Percentiles rank a stretch among this genome's conserved stretches.
Evolutionary conservation across 2,888 invertebrate species (phyloP).

Genomic region (Hyalella azteca): DNA sequence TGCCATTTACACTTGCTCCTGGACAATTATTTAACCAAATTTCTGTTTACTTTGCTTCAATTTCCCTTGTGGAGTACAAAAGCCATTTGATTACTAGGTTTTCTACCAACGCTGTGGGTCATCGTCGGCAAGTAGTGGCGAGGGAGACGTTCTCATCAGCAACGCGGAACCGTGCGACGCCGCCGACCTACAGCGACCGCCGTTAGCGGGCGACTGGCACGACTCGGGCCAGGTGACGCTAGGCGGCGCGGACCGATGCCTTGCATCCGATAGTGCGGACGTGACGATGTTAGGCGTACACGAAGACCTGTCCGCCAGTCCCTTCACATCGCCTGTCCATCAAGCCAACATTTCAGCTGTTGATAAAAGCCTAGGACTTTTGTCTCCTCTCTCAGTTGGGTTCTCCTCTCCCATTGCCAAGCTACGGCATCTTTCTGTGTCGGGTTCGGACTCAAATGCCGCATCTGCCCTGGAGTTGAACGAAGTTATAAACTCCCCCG

Average conservation of each 20-base stretch:
- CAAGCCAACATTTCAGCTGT: neutral
- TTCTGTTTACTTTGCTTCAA: too few species aligned
- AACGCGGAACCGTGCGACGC: neutral
- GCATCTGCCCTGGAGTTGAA: neutral
- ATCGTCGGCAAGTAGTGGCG: constrained; percentile 7
- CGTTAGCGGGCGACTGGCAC: neutral
- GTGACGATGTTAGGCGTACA: neutral
- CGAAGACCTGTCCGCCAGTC: neutral
- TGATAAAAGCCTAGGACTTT: neutral
- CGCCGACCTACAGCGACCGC: neutral
- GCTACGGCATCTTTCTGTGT: neutral
- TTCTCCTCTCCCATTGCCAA: neutral
- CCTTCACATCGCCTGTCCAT: neutral
- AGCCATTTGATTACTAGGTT: neutral
- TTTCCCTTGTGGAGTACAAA: too few species aligned
- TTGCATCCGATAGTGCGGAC: neutral
- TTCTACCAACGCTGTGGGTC: constrained; percentile 13
- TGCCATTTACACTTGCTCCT: too few species aligned
- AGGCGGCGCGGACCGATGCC: neutral
- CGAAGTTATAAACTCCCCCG: neutral
- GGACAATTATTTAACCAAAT: too few species aligned
- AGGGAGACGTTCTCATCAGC: constrained; percentile 13
- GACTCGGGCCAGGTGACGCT: neutral
- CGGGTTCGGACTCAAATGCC: neutral
- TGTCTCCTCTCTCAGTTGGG: neutral